Percentiles rank a stretch among this genome's conserved stretches.
Conservation (phyloP, 2,888 invertebrate genomes). For the Microctonus aethiopoides region DNA sequence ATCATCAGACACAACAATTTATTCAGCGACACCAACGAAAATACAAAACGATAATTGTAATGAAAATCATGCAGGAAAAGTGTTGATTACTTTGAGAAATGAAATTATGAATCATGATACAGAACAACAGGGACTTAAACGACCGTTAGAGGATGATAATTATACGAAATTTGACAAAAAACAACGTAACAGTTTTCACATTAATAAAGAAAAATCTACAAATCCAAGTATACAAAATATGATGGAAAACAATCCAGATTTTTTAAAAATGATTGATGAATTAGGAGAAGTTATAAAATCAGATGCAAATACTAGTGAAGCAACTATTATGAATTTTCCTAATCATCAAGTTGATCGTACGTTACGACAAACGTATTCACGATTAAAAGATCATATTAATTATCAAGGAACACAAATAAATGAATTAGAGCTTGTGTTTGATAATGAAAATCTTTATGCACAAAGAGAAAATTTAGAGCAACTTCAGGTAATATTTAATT, state of each 20-base stretch:
- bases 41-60: background rate
- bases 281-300: conserved; percentile 49
- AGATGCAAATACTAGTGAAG: conserved; percentile 46
- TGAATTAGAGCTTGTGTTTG: conserved; percentile 55
- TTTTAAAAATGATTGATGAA: conserved; percentile 57
- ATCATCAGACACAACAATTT: conserved; percentile 37
- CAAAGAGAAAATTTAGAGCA: conserved; percentile 49
- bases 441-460: conserved; percentile 51
- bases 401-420: conserved; percentile 57
- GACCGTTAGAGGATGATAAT: background rate
- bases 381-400: conserved; percentile 56
- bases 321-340: conserved; percentile 18
- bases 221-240: conserved; percentile 22
- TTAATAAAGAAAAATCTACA: background rate
- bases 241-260: conserved; percentile 25
- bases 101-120: background rate
- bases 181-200: conserved; percentile 13
- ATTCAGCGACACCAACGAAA: too few relatives aligned
- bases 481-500: conserved; percentile 36
- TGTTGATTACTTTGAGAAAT: background rate
- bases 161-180: conserved; percentile 9
- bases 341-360: conserved; percentile 48
- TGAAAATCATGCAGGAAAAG: background rate
- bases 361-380: conserved; percentile 53
- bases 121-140: conserved; percentile 1